Conservation (phyloP, 2,888 invertebrate genomes). For the Dolichomitus sp. region DNA sequence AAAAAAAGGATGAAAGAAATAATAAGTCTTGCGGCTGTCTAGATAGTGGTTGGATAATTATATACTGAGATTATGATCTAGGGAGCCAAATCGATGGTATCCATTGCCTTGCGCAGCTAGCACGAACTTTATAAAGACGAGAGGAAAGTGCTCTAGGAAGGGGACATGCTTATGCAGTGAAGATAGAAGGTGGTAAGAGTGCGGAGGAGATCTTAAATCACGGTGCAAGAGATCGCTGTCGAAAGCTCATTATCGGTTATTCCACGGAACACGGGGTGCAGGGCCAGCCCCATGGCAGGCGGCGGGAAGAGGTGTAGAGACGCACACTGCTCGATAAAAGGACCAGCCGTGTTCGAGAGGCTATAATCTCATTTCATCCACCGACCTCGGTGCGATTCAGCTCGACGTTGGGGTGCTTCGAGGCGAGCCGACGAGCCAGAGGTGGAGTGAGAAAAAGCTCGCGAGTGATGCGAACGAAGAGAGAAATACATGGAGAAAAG, state of each 20-base stretch:
- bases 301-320: background rate
- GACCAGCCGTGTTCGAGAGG: slow-evolving; percentile 39
- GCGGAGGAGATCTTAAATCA: slow-evolving; percentile 23
- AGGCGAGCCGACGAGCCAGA: slow-evolving; percentile 1
- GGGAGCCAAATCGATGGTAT: slow-evolving; percentile 6
- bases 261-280: slow-evolving; percentile 12
- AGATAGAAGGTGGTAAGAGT: background rate
- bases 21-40: background rate
- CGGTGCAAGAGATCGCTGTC: slow-evolving; percentile 44
- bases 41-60: background rate
- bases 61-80: slow-evolving; percentile 11
- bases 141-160: slow-evolving; percentile 11
- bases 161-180: slow-evolving; percentile 13
- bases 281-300: background rate
- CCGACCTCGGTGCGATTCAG: slow-evolving; percentile 31
- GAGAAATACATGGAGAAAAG: slow-evolving; percentile 1
- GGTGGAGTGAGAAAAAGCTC: background rate
- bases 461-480: slow-evolving; percentile 15
- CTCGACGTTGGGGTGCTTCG: background rate
- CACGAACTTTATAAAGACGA: background rate
- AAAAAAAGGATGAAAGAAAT: background rate
- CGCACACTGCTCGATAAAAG: slow-evolving; percentile 24
- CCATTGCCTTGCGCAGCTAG: no score
- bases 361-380: slow-evolving; percentile 54
- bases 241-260: slow-evolving; percentile 58